Evolutionary conservation across 1,140 invertebrate genomes (phyloP).

Genomic region (Drosophila parvula): DNA sequence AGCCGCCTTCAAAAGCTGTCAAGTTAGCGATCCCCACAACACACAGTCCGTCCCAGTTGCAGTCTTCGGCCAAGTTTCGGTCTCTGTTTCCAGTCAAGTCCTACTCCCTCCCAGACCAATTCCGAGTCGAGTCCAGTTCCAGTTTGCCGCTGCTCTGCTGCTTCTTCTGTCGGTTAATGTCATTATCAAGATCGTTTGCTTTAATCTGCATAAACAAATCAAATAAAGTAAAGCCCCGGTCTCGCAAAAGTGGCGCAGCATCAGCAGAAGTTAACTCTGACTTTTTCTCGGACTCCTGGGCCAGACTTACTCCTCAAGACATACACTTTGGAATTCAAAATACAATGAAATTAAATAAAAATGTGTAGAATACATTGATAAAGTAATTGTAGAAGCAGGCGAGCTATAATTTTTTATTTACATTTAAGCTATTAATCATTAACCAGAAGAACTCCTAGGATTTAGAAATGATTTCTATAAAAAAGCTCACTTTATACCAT

Average conservation of each 20-base stretch:
- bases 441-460: too few species aligned
- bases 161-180: constrained; percentile 83
- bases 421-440: too few species aligned
- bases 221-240: constrained; percentile 75
- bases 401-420: too few species aligned
- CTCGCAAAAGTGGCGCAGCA: constrained; percentile 73
- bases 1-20: constrained; percentile 82
- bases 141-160: constrained; percentile 46
- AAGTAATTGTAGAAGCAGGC: too few species aligned
- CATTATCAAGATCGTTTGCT: constrained; percentile 84
- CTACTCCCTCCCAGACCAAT: constrained; percentile 7
- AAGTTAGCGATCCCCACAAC: constrained; percentile 82
- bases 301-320: constrained; percentile 10
- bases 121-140: constrained; percentile 31
- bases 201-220: constrained; percentile 84
- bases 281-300: constrained; percentile 40
- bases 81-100: constrained; percentile 9
- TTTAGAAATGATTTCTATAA: too few species aligned
- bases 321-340: neutral
- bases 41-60: constrained; percentile 53
- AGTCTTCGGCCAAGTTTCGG: constrained; percentile 28
- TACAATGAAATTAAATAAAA: too few species aligned
- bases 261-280: constrained; percentile 39
- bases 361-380: too few species aligned
- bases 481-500: too few species aligned